A percentile compares a stretch with the other conserved stretches of the same genome.
These are phyloP conservation scores for Brachypteracias leptosomus DNA, from an alignment of 2,113 vertebrate species.

Conservation along the genomic window DNA sequence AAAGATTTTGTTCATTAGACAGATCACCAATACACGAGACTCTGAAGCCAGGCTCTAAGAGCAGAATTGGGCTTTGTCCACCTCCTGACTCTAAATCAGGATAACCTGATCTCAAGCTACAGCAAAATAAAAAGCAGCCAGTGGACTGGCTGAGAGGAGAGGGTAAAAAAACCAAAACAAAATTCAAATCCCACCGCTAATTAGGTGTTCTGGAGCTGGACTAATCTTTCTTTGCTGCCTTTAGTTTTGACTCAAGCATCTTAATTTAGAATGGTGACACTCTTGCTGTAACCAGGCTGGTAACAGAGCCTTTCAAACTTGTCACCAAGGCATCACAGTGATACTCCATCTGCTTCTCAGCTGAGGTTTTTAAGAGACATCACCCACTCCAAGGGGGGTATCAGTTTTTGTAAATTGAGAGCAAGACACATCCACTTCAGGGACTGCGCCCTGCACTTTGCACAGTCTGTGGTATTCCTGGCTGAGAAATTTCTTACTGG, in stretches of 20 bases:
- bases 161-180: neutral
- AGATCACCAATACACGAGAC: accelerated
- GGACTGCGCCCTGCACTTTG: neutral
- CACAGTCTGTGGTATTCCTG: neutral
- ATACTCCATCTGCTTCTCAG: conserved; percentile 4
- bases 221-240: neutral
- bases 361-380: neutral
- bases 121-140: neutral
- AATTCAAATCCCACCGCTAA: neutral
- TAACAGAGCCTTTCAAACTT: neutral
- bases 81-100: neutral
- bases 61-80: neutral
- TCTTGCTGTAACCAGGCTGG: neutral
- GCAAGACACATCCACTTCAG: neutral
- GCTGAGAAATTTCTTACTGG: neutral
- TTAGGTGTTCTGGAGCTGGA: neutral
- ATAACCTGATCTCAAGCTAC: neutral
- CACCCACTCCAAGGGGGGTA: neutral
- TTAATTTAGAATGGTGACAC: neutral
- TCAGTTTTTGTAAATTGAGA: neutral
- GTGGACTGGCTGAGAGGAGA: neutral
- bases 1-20: neutral
- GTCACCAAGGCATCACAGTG: neutral
- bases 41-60: neutral
- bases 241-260: neutral